Conservation (phyloP, 1,140 invertebrate genomes). For the Atta colombica region DNA sequence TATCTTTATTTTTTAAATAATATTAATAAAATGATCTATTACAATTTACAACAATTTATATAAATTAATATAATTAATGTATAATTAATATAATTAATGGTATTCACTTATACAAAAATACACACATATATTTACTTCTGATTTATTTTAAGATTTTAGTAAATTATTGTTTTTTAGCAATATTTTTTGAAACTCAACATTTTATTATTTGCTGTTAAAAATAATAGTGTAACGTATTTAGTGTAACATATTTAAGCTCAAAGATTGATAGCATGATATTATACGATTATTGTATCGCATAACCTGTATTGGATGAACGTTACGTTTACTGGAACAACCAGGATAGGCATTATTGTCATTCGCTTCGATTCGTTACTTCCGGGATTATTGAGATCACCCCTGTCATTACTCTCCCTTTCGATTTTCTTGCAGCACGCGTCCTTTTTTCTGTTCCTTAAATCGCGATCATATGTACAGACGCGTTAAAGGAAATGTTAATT, state of each 20-base stretch:
- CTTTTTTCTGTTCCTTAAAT: conserved; percentile 51
- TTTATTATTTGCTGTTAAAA: not conserved
- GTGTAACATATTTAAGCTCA: not conserved
- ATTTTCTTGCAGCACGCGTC: conserved; percentile 3
- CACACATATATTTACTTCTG: not conserved
- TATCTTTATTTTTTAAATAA: not conserved
- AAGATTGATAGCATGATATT: not conserved
- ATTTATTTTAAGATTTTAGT: not conserved
- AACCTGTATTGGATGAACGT: not conserved
- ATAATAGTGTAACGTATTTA: not conserved
- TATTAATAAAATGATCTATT: not conserved
- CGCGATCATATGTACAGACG: not conserved
- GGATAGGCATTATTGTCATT: not conserved
- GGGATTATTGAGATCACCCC: not conserved
- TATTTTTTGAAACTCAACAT: not conserved
- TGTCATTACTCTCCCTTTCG: not conserved
- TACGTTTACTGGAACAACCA: not conserved
- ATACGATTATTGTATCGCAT: not conserved
- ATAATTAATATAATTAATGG: not conserved
- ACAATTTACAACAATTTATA: not conserved
- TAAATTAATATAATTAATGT: not conserved
- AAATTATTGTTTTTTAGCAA: not conserved
- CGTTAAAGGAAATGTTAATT: conserved; percentile 45
- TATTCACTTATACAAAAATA: not conserved
- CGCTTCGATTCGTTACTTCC: conserved; percentile 33